Conservation (phyloP, 2,888 invertebrate genomes). For the Fragum whitleyi region DNA sequence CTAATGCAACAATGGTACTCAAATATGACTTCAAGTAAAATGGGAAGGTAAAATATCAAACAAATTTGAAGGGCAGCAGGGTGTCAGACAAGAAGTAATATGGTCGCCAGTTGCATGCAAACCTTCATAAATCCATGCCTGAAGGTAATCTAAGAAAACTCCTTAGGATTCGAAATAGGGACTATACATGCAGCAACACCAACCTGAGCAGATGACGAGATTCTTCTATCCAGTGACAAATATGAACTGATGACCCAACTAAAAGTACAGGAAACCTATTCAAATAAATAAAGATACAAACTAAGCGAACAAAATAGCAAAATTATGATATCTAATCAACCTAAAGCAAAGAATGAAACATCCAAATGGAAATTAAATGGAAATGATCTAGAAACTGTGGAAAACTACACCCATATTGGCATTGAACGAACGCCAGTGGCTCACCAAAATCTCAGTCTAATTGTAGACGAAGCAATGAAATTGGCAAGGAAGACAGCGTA, state of each 20-base stretch:
- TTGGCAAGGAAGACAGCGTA: slow-evolving; percentile 3
- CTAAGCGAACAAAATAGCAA: not conserved
- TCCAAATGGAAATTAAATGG: not conserved
- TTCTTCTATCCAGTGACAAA: not conserved
- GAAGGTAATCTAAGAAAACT: not conserved
- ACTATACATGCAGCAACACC: not conserved
- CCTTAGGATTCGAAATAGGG: no score
- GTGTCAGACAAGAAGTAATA: not conserved
- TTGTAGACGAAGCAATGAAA: not conserved
- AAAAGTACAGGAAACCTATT: not conserved
- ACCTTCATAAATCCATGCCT: not conserved
- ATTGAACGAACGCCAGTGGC: not conserved
- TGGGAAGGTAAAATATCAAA: not conserved
- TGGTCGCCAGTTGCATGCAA: no score
- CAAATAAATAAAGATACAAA: not conserved
- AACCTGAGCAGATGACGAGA: not conserved
- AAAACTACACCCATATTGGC: not conserved
- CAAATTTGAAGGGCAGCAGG: not conserved
- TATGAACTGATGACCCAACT: not conserved
- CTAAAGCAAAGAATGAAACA: no score
- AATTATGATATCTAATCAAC: not conserved
- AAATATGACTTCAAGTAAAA: not conserved
- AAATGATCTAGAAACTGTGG: no score
- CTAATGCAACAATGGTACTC: not conserved
- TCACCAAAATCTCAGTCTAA: not conserved